Conservation (phyloP, 2,888 invertebrate species). For the Leucozona laternaria region DNA sequence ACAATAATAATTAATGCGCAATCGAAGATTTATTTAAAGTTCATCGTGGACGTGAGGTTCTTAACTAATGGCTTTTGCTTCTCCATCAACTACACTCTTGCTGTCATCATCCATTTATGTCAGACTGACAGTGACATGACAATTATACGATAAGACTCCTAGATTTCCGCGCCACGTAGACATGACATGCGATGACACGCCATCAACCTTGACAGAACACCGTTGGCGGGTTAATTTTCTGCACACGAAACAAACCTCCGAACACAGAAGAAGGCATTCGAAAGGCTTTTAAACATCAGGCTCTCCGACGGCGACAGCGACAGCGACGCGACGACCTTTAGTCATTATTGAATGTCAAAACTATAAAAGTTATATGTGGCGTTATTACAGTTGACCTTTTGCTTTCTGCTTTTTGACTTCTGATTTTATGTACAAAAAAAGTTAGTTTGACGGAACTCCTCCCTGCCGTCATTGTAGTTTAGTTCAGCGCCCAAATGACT, state of each 20-base stretch:
- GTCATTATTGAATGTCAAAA: conserved; percentile 2
- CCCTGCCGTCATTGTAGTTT: background rate
- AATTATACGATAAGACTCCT: conserved; percentile 47
- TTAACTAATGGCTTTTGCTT: conserved; percentile 18
- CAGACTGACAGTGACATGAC: conserved; percentile 56
- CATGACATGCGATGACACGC: conserved; percentile 59
- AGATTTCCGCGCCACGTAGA: conserved; percentile 38
- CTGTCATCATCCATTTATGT: conserved; percentile 40
- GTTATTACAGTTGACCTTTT: conserved; percentile 25
- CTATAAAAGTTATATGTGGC: conserved; percentile 29
- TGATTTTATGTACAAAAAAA: conserved; percentile 1
- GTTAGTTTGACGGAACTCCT: background rate
- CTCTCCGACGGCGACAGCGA: no score
- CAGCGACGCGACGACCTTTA: conserved; percentile 4
- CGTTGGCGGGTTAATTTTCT: conserved; percentile 37
- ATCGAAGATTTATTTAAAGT: conserved; percentile 40
- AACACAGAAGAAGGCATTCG: no score
- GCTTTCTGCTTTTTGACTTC: conserved; percentile 22
- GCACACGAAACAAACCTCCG: conserved; percentile 20
- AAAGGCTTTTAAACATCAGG: background rate
- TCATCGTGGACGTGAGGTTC: conserved; percentile 9
- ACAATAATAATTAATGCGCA: conserved; percentile 15
- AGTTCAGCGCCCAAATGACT: conserved; percentile 22
- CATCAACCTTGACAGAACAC: conserved; percentile 43
- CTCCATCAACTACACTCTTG: background rate